Conservation (phyloP, 2,113 vertebrate species). For the Sturnus vulgaris region DNA sequence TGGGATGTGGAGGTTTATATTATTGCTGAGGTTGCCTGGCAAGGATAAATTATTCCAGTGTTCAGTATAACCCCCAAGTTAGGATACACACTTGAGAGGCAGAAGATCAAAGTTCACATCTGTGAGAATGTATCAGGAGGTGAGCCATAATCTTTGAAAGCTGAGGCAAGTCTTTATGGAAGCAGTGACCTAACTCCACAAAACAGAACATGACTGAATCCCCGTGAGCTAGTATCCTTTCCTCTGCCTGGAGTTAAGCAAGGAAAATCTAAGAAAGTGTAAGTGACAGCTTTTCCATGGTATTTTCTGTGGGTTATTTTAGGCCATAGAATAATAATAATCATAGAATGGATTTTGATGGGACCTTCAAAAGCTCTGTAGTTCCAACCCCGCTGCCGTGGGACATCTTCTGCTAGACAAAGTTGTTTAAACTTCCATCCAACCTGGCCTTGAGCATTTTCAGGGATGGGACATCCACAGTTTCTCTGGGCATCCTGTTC, state of each 20-base stretch:
- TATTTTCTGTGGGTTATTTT: neutral
- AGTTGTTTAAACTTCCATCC: neutral
- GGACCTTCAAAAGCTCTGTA: neutral
- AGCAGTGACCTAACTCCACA: neutral
- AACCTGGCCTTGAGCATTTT: neutral
- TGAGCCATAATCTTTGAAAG: neutral
- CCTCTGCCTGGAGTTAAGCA: neutral
- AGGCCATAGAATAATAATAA: neutral
- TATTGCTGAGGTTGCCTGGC: neutral
- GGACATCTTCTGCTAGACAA: neutral
- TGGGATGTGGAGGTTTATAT: neutral
- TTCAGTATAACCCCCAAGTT: neutral
- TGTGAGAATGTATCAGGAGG: neutral
- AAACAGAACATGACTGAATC: neutral
- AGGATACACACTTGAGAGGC: neutral
- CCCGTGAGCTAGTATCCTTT: neutral
- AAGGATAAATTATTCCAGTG: neutral
- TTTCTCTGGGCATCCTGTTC: neutral
- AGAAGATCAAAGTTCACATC: neutral
- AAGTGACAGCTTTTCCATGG: neutral
- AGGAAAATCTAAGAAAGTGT: neutral
- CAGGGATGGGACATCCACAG: neutral
- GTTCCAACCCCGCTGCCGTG: neutral
- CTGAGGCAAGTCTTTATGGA: neutral
- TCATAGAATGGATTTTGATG: neutral